Conservation (phyloP, 1,140 invertebrate genomes). For the Trichonephila inaurata region DNA sequence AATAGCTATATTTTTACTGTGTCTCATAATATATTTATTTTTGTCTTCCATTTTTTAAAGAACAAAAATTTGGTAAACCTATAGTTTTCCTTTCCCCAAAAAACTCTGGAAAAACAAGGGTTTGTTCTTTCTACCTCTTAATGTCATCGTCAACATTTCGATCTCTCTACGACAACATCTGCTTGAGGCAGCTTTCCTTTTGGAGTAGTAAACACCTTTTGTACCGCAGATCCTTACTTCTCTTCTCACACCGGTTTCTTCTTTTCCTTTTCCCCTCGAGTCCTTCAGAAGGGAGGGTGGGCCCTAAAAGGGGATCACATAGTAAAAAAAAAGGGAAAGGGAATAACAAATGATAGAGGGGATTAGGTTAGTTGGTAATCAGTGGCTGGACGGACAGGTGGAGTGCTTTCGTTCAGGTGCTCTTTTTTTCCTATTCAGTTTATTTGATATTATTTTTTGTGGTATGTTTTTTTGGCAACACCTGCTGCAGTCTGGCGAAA, state of each 20-base stretch:
- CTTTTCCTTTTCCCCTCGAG: background rate
- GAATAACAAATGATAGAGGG: constrained; percentile 7
- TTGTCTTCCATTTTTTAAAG: no score
- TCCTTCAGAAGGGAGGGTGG: background rate
- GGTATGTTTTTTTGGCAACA: background rate
- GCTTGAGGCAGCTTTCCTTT: background rate
- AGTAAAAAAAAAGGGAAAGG: background rate
- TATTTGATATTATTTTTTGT: constrained; percentile 2
- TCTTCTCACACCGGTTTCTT: constrained; percentile 6
- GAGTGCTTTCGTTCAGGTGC: constrained; percentile 44
- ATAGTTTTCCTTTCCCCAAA: background rate
- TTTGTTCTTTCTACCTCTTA: no score
- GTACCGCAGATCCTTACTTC: background rate
- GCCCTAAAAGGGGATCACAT: background rate
- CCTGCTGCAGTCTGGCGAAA: constrained; percentile 43
- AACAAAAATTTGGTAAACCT: background rate
- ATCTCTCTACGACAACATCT: background rate
- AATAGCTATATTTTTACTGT: no score
- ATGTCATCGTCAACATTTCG: background rate
- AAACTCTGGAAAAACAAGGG: background rate
- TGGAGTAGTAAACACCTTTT: constrained; percentile 28
- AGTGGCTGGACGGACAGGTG: constrained; percentile 43
- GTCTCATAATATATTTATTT: no score
- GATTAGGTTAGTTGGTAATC: constrained; percentile 65
- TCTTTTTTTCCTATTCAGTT: background rate